Evolutionary conservation across 2,113 vertebrate genomes (phyloP), one percentile per base, ranked within the genome.

Genomic region (Pampusana beccarii): DNA sequence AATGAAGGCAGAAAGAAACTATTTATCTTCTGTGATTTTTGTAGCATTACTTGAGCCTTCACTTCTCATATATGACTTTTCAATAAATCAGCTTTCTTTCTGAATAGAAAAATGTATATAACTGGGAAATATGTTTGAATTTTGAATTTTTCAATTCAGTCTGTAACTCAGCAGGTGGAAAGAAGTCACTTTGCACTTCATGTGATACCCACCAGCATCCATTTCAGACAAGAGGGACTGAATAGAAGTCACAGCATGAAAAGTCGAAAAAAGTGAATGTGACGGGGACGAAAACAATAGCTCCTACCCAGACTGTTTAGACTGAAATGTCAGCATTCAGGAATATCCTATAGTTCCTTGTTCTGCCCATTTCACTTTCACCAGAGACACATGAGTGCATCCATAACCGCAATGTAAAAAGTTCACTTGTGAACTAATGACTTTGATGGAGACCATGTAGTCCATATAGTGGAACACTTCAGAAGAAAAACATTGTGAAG

Each of bases 161-260:
- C 82, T 89, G 66, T 90, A 92, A 93, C 98, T 96, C 98, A 98
- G 98, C 96, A 97, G 97, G 98, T 86, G 88, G 94, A 95, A 93
- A 91, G 95, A 97, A 98, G 98, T 93, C 98, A 98, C 97, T 98
- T 98, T 96, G 92, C 97, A 97, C 98, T 97, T 98, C 71, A 44
- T 92, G 96, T 94, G 96, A 96, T 98, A 97, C 93, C 93, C 95
- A 98, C 96, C 97, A 98, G 97, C 97, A 97, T 98, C 97, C 96
- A 98, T 98, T 98, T 98, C 97, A 98, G 97, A 97, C 73, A 95
- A 96, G 94, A 96, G 77, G 62, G 91, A 92, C 91, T 97, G 92
- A 96, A 97, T 86, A 97, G 95, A 96, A 95, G 95, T 96, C 97
- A 94, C 97, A 97, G 98, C 93, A 91, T 56, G 93, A 98, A 96